These are phyloP conservation scores for Macrocentrus cingulum DNA, from an alignment of 1,140 invertebrate genomes.

Conservation along the genomic window DNA sequence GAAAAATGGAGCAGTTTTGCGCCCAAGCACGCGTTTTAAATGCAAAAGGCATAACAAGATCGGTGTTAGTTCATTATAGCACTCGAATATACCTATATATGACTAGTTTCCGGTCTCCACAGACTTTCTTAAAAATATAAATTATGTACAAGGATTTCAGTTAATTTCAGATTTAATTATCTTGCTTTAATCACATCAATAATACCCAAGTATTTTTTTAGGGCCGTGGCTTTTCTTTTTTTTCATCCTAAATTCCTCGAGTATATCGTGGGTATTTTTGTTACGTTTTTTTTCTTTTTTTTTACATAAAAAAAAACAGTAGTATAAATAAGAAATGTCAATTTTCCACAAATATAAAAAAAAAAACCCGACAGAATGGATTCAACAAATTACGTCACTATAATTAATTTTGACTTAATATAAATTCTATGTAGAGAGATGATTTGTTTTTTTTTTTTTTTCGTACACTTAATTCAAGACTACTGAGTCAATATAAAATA, in stretches of 20 bases:
- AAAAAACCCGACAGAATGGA: too few relatives aligned
- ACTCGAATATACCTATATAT: slow-evolving; percentile 58
- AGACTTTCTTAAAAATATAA: slow-evolving; percentile 60
- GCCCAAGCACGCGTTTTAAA: slow-evolving; percentile 55
- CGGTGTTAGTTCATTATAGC: slow-evolving; percentile 54
- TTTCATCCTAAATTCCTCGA: slow-evolving; percentile 25
- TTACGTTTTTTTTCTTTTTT: too few relatives aligned
- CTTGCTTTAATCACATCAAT: slow-evolving; percentile 55
- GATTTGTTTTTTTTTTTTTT: too few relatives aligned
- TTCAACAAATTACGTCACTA: too few relatives aligned
- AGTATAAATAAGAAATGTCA: too few relatives aligned
- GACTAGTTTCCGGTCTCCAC: slow-evolving; percentile 57
- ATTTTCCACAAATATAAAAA: too few relatives aligned
- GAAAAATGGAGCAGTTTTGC: slow-evolving; percentile 46
- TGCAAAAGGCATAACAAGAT: slow-evolving; percentile 56
- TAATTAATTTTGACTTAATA: too few relatives aligned
- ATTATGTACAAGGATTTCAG: slow-evolving; percentile 58
- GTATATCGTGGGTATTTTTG: slow-evolving; percentile 22
- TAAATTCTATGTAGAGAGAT: too few relatives aligned
- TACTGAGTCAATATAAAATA: not conserved
- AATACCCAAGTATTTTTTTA: slow-evolving; percentile 50
- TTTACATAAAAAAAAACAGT: too few relatives aligned
- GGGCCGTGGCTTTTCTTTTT: slow-evolving; percentile 41
- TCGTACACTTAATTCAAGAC: too few relatives aligned
- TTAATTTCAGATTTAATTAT: slow-evolving; percentile 53